A percentile compares a stretch with the other conserved stretches of the same genome.
These are phyloP conservation scores for Cyprinella venusta DNA, from an alignment of 2,797 vertebrate species.

Conservation along the genomic window DNA sequence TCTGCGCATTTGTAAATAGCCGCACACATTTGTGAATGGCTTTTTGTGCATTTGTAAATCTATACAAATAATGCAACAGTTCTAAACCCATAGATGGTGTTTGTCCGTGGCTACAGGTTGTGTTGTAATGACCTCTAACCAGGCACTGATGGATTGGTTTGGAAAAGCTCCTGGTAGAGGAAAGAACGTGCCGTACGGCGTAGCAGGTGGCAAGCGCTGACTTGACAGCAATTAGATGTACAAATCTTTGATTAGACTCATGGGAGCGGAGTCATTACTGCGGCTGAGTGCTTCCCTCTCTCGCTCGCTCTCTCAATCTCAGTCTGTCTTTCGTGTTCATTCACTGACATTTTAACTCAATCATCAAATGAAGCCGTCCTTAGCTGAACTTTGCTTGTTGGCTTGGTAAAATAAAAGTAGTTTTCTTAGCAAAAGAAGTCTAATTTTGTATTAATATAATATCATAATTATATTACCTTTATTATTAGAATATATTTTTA, in stretches of 20 bases:
- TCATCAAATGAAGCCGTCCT: conserved; percentile 30
- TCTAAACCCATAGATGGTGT: no score
- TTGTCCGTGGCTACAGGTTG: conserved; percentile 75
- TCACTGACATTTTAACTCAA: not conserved
- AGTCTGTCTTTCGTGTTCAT: no score
- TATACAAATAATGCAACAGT: no score
- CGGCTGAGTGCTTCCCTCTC: conserved; percentile 74
- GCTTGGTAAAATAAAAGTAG: not conserved
- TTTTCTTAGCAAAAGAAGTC: no score
- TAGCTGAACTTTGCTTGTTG: conserved; percentile 1
- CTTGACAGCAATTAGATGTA: conserved; percentile 95
- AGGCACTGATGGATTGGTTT: conserved; percentile 83
- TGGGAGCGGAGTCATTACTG: conserved; percentile 89
- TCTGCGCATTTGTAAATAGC: no score
- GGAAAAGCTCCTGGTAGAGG: conserved; percentile 73
- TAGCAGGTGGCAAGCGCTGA: conserved; percentile 91
- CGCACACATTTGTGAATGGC: no score
- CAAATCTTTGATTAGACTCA: conserved; percentile 94
- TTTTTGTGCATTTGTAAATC: no score
- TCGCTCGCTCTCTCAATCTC: no score
- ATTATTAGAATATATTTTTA: not conserved
- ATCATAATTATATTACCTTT: not conserved
- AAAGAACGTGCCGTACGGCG: conserved; percentile 83
- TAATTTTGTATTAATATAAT: no score
- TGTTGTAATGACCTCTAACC: conserved; percentile 80